These are phyloP conservation scores for Antedon bifida DNA, from an alignment of 35 echinoderm and acorn worm species.

Conservation along the genomic window DNA sequence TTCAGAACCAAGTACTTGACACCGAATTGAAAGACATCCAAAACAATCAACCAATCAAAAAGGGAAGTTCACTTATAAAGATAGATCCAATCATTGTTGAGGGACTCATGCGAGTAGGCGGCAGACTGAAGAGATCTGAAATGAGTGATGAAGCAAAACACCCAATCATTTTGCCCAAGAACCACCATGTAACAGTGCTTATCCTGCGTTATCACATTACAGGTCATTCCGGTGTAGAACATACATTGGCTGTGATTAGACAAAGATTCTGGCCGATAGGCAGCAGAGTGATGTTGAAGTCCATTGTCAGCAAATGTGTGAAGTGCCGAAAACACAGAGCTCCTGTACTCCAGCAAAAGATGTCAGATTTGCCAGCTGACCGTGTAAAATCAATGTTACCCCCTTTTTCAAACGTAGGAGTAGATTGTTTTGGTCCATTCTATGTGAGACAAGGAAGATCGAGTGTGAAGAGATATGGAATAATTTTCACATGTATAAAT, in stretches of 20 bases:
- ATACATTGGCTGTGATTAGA: not conserved
- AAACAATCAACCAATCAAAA: not conserved
- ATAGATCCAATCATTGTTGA: not conserved
- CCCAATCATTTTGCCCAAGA: constrained; percentile 6
- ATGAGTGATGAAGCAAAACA: constrained; percentile 7
- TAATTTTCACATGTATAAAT: constrained; percentile 8
- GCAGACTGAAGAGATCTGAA: not conserved
- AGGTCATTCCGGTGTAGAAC: not conserved
- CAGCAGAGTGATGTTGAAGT: not conserved
- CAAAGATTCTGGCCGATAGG: not conserved
- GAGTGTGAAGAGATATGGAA: not conserved
- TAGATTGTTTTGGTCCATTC: not conserved
- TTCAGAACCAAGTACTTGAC: not conserved
- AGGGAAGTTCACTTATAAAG: not conserved
- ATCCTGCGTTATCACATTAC: not conserved
- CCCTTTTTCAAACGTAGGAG: not conserved
- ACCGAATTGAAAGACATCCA: not conserved
- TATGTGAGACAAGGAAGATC: not conserved
- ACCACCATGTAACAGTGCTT: not conserved
- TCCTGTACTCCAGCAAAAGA: not conserved
- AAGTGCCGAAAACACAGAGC: not conserved
- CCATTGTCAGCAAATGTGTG: not conserved
- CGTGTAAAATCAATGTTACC: not conserved
- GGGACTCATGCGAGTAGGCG: not conserved
- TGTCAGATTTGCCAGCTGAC: not conserved